Evolutionary conservation across 2,888 invertebrate species (phyloP), one percentile per base, ranked within the genome.

Genomic region (Sphaerophoria taeniata): DNA sequence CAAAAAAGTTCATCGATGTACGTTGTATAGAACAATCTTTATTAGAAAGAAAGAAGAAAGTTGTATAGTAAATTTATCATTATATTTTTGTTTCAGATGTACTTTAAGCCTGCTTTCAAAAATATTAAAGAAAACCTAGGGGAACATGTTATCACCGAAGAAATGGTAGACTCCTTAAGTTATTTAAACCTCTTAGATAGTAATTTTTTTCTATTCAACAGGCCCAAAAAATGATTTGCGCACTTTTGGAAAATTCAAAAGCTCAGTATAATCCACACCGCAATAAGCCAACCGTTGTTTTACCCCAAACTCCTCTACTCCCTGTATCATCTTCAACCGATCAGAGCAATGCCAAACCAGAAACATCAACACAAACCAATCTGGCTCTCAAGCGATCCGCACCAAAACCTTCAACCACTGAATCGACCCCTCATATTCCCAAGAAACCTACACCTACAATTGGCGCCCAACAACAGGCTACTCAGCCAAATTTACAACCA

Each of bases 51-150:
- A 7, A 7, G 6, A 9, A 43, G 7, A 43, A 2, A 9, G 9
- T 43, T 43, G 6, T 3, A 4, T 43, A 9, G 9, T 11, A 43
- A 3, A 43, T 43, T 3, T 43, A 11, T 43, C 4, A 4, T 43
- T 43, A 0, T 43, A 3, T 43, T 9, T n/a, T 6, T 0, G 82
- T 73, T 51, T 85, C 91, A 94, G 94, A 93, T 92, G 87, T 95
- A 93, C 88, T 94, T 95, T 88, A 93, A 93, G 87, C 94, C 94
- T 45, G 95, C 94, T 5, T 93, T 95, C 77, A 93, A 93, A 85
- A 95, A 95, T 89, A 94, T 95, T 36, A 93, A 93, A 80, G 92
- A 93, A 87, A 95, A 95, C 90, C 92, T 94, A 80, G 94, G 94
- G 4, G 93, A 93, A 55, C 92, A 93, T 83, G 91, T 93, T 49